Percentiles rank a stretch among this genome's conserved stretches.
Conservation (phyloP, 2,113 vertebrate genomes). For the Aleadryas rufinucha region DNA sequence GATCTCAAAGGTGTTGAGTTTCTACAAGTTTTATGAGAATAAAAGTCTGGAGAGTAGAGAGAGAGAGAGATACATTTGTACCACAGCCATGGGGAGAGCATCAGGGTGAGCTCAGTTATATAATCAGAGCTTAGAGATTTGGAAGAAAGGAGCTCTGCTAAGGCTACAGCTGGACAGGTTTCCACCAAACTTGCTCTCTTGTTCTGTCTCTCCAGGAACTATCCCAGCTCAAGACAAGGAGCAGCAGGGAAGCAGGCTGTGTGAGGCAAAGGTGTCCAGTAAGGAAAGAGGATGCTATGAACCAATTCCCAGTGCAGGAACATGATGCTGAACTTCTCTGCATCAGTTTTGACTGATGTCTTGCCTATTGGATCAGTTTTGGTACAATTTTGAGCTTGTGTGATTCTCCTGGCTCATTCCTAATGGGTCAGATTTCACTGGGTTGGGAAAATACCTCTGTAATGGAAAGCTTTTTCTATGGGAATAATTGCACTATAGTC, state of each 20-base stretch:
- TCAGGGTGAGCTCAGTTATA: neutral
- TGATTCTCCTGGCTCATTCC: neutral
- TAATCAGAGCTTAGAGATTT: neutral
- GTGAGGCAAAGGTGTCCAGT: neutral
- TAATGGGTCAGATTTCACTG: neutral
- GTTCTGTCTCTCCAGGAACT: neutral
- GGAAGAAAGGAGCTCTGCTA: neutral
- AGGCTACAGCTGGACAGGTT: neutral
- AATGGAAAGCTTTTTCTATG: neutral
- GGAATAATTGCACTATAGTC: neutral
- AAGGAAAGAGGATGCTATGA: neutral
- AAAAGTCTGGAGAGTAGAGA: neutral
- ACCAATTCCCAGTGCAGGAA: neutral
- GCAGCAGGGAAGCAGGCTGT: neutral
- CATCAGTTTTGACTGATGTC: neutral
- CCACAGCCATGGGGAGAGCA: neutral
- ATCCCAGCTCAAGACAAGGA: neutral
- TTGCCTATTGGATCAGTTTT: neutral
- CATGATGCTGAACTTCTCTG: fast-evolving
- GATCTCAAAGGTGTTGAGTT: neutral
- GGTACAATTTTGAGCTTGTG: neutral
- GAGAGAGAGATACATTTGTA: neutral
- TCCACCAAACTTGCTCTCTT: neutral
- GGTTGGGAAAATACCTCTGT: neutral
- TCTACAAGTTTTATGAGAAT: neutral